Evolutionary conservation across 2,113 vertebrate genomes (phyloP).

Genomic region (Anser brachyrhynchus): DNA sequence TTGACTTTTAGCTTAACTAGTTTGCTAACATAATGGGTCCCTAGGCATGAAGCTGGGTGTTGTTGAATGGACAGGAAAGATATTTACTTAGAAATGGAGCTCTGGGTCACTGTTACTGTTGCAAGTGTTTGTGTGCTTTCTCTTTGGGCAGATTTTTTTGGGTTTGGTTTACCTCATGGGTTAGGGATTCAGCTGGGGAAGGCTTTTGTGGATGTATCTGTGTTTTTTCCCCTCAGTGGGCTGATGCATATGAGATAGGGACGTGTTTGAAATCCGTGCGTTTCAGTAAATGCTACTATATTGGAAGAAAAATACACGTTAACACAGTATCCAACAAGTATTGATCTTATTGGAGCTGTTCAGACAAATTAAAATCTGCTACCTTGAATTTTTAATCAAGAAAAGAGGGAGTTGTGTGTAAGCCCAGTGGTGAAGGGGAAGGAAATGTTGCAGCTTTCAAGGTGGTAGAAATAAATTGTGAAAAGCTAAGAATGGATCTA

Average conservation of each 20-base stretch:
- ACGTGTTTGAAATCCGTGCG: not conserved
- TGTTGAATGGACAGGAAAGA: not conserved
- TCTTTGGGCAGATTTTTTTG: not conserved
- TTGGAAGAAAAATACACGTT: not conserved
- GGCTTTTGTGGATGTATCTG: not conserved
- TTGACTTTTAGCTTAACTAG: not conserved
- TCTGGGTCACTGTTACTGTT: not conserved
- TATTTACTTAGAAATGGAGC: not conserved
- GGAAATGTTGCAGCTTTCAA: not conserved
- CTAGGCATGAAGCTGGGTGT: not conserved
- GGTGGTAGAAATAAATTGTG: not conserved
- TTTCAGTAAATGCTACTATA: not conserved
- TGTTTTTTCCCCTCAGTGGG: not conserved
- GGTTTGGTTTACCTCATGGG: not conserved
- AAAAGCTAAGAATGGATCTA: not conserved
- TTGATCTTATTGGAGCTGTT: not conserved
- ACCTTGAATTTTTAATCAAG: not conserved
- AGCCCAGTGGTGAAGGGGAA: not conserved
- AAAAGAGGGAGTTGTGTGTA: not conserved
- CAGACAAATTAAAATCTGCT: not conserved
- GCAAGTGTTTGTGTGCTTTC: not conserved
- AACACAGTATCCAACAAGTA: not conserved
- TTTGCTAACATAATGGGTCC: not conserved
- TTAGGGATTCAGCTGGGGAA: not conserved
- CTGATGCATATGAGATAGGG: not conserved